Evolutionary conservation across 1,140 invertebrate species (phyloP), one percentile per base, ranked within the genome.

Genomic region (Metopolophium dirhodum): DNA sequence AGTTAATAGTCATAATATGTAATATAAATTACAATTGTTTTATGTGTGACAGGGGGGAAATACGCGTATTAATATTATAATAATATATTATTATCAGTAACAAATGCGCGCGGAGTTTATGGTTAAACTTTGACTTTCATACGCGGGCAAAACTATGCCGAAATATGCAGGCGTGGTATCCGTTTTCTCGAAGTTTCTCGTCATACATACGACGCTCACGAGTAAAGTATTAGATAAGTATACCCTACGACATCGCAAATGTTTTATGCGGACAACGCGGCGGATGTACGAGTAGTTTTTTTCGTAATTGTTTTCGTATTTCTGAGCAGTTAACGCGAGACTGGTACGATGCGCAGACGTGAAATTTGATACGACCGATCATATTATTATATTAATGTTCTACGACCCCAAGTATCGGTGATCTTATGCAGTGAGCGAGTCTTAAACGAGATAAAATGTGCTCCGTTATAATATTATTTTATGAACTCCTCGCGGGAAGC

Each of bases 41-140:
- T 77, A 77, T 77, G 14, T 77, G 1, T 35, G 61, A 77, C 30
- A n/a, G 61, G 61, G 4, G 30, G 14, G 18, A 77, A 35, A 77
- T 77, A n/a, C 6, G 61, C 61, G 4, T 68, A n/a, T 68, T 68
- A n/a, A n/a, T n/a, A 68, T 77, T 18, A 51, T 51, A 51, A 51
- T 51, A 18, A 51, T 57, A 57, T 57, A 57, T 47, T 77, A 77
- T n/a, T 77, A 77, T n/a, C 61, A n/a, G 61, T n/a, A 18, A 77
- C 61, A n/a, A 77, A n/a, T 77, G 14, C n/a, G 14, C 14, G 11
- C 18, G n/a, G 30, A 77, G 30, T 77, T n/a, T n/a, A 77, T 77
- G 61, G 61, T 77, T 77, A n/a, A 77, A 77, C 61, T 77, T 77
- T 77, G 61, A 77, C 61, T n/a, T 77, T 35, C n/a, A 77, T n/a